These are phyloP conservation scores for Parapsyche elsis DNA, from an alignment of 1,140 invertebrate species.

Conservation along the genomic window DNA sequence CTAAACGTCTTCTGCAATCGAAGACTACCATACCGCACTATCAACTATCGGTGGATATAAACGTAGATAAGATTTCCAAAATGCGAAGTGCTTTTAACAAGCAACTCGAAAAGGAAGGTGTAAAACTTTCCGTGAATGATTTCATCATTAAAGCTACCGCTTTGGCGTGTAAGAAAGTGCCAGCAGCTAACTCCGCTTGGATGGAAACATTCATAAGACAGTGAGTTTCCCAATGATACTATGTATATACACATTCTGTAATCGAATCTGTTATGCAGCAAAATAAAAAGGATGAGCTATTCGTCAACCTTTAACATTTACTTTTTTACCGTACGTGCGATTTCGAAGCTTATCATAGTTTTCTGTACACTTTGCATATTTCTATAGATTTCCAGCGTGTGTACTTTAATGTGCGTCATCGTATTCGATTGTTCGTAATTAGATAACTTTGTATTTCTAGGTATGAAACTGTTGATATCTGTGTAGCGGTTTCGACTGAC, in stretches of 20 bases:
- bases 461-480: constrained; percentile 93
- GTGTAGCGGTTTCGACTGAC: constrained; percentile 96
- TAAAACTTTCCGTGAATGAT: constrained; percentile 95
- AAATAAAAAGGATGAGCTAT: too few species aligned
- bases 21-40: constrained; percentile 97
- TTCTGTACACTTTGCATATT: not conserved
- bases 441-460: constrained; percentile 61
- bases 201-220: constrained; percentile 94
- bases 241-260: too few species aligned
- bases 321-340: too few species aligned
- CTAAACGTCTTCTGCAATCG: constrained; percentile 90
- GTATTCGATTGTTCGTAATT: constrained; percentile 6
- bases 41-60: constrained; percentile 89
- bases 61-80: constrained; percentile 80
- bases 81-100: constrained; percentile 80
- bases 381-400: constrained; percentile 16
- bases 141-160: constrained; percentile 97
- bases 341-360: not conserved
- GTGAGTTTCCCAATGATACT: too few species aligned
- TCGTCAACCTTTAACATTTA: too few species aligned
- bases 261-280: too few species aligned
- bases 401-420: not conserved
- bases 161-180: constrained; percentile 90
- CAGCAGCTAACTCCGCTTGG: constrained; percentile 96
- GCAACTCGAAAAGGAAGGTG: constrained; percentile 81